Conservation (phyloP, 2,888 invertebrate species). For the Axea sp. region DNA sequence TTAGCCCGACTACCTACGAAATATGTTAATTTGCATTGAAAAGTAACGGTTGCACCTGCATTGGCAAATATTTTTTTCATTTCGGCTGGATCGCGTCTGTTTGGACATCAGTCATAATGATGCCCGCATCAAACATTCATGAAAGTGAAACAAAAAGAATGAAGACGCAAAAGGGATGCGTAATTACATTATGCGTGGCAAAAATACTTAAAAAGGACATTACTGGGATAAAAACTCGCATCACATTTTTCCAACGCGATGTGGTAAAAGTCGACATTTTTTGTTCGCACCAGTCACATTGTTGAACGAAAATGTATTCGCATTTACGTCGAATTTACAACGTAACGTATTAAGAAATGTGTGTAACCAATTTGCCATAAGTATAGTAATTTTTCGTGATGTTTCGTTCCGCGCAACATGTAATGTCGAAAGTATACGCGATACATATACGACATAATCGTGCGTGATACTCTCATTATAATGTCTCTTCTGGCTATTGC, state of each 20-base stretch:
- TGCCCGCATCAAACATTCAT: constrained; percentile 50
- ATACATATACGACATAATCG: constrained; percentile 31
- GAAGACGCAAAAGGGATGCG: constrained; percentile 53
- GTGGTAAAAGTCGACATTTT: constrained; percentile 42
- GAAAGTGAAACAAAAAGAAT: constrained; percentile 53
- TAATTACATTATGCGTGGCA: constrained; percentile 59
- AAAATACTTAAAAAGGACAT: constrained; percentile 55
- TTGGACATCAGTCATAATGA: constrained; percentile 55
- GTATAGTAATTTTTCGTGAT: constrained; percentile 39
- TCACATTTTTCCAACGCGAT: constrained; percentile 46
- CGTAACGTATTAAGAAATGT: constrained; percentile 13
- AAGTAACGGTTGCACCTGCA: constrained; percentile 46
- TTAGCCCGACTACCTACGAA: not conserved
- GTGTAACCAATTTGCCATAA: constrained; percentile 40
- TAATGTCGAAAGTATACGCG: constrained; percentile 27
- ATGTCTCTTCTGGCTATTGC: constrained; percentile 24
- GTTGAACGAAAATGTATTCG: constrained; percentile 36
- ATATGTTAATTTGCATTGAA: constrained; percentile 31
- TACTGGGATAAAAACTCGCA: constrained; percentile 48
- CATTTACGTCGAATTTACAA: constrained; percentile 22
- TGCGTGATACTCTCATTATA: constrained; percentile 51
- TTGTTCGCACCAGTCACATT: constrained; percentile 35
- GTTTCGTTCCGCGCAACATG: constrained; percentile 11
- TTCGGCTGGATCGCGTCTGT: constrained; percentile 42
- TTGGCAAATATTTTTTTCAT: constrained; percentile 35